phyloP scores from a whole-genome alignment of 2,888 invertebrate species.

The Thera obeliscata region DNA sequence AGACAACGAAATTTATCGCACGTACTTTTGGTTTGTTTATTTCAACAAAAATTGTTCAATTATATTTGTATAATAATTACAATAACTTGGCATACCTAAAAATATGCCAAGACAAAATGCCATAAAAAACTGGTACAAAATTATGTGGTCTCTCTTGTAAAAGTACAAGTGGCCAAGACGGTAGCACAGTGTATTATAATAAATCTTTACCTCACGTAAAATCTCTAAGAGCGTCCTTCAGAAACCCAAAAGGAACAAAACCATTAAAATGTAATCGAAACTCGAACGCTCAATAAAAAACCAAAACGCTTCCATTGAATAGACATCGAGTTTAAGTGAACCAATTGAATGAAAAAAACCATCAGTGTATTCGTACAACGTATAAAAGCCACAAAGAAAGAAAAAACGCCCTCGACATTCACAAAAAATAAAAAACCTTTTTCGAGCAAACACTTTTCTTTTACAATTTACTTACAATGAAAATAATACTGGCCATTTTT shows the following conservation, averaged over 20 bases:
- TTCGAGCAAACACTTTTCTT: slow-evolving; percentile 64
- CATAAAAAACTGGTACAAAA: too few species aligned
- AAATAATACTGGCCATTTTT: slow-evolving; percentile 72
- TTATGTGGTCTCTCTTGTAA: not conserved
- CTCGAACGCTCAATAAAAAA: slow-evolving; percentile 42
- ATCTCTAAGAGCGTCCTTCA: slow-evolving; percentile 32
- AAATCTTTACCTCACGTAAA: slow-evolving; percentile 18
- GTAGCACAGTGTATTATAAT: slow-evolving; percentile 2
- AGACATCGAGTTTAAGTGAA: slow-evolving; percentile 53
- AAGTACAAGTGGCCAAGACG: not conserved
- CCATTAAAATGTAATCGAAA: slow-evolving; percentile 56
- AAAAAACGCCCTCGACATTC: slow-evolving; percentile 49
- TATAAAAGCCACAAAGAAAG: slow-evolving; percentile 56
- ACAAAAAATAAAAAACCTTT: slow-evolving; percentile 59
- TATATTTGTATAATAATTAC: too few species aligned
- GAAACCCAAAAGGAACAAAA: slow-evolving; percentile 46
- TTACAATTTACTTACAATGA: slow-evolving; percentile 55
- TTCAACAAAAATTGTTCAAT: too few species aligned
- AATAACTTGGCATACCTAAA: too few species aligned
- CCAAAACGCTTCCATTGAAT: slow-evolving; percentile 54
- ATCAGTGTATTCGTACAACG: slow-evolving; percentile 58
- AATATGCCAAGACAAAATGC: too few species aligned
- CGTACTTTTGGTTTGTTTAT: too few species aligned
- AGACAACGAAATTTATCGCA: too few species aligned
- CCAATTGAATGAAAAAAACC: slow-evolving; percentile 58